Conservation (phyloP, 2,888 invertebrate genomes). For the Morpho achilles region DNA sequence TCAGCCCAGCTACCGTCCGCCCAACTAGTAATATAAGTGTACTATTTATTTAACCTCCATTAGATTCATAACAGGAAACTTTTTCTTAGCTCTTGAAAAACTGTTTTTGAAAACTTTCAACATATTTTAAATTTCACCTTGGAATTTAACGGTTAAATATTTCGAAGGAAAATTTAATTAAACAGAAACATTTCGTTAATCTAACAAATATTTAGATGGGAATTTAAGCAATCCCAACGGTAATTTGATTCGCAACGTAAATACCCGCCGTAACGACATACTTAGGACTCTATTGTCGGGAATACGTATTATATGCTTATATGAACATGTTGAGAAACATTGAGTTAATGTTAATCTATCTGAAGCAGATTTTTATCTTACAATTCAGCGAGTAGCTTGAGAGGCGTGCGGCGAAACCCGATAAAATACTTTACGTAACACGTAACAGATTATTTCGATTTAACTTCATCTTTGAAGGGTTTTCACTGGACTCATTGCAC, state of each 20-base stretch:
- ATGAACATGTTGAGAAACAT: constrained; percentile 1
- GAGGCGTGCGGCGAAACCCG: no score
- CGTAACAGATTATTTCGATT: no score
- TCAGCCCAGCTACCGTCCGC: no score
- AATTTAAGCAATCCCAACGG: constrained; percentile 13
- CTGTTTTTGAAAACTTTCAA: background rate
- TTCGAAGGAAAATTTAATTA: background rate
- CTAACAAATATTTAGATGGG: constrained; percentile 9
- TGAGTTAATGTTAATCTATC: background rate
- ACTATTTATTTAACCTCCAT: no score
- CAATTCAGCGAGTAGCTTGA: no score
- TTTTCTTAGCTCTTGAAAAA: background rate
- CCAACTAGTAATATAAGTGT: no score
- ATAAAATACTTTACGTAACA: no score
- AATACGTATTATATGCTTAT: constrained; percentile 1
- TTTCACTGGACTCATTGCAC: no score
- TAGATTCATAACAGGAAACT: no score
- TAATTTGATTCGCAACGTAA: constrained; percentile 8
- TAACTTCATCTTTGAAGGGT: no score
- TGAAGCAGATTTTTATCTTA: background rate
- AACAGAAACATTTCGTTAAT: constrained; percentile 11
- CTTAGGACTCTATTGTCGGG: constrained; percentile 2
- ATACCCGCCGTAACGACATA: constrained; percentile 3
- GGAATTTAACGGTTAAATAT: background rate
- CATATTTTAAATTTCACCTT: background rate